Percentiles rank a stretch among this genome's conserved stretches.
Evolutionary conservation across 2,113 vertebrate species (phyloP).

Genomic region (Bettongia penicillata): DNA sequence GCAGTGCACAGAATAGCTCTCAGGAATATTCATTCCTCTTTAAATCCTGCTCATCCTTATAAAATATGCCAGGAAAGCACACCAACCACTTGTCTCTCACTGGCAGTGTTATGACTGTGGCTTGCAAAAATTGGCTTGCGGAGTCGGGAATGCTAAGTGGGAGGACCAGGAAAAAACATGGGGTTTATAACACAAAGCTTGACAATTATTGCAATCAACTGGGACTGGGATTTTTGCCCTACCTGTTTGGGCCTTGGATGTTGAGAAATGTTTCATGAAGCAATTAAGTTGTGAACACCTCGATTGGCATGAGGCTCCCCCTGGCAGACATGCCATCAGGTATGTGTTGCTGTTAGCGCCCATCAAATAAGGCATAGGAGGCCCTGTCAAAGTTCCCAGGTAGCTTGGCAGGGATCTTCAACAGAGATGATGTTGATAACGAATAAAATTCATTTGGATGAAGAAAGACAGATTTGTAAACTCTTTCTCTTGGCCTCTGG

Average conservation of each 20-base stretch:
- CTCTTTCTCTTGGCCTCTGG: neutral
- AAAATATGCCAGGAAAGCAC: slow-evolving; percentile 62
- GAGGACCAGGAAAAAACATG: slow-evolving; percentile 8
- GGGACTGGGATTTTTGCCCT: slow-evolving; percentile 40
- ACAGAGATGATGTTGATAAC: neutral
- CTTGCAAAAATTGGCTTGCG: slow-evolving; percentile 43
- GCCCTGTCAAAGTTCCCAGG: neutral
- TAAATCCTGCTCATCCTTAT: slow-evolving; percentile 62
- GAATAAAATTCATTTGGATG: neutral
- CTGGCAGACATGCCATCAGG: neutral
- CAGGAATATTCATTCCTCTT: slow-evolving; percentile 61
- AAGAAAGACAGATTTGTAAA: neutral
- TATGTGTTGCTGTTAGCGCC: neutral
- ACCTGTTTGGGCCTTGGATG: neutral
- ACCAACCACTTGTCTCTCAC: slow-evolving; percentile 71
- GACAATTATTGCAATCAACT: slow-evolving; percentile 68
- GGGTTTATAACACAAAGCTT: slow-evolving; percentile 58
- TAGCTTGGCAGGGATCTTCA: slow-evolving; percentile 11
- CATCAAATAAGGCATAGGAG: neutral
- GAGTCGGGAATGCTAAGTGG: neutral
- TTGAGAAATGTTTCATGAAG: slow-evolving; percentile 12
- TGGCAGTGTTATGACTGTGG: slow-evolving; percentile 64
- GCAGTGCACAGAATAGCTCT: slow-evolving; percentile 64
- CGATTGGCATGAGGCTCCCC: neutral
- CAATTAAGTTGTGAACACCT: neutral